Base-by-base conservation (phyloP, 2,888 invertebrate species). In the Mimumesa dahlbomi region DNA sequence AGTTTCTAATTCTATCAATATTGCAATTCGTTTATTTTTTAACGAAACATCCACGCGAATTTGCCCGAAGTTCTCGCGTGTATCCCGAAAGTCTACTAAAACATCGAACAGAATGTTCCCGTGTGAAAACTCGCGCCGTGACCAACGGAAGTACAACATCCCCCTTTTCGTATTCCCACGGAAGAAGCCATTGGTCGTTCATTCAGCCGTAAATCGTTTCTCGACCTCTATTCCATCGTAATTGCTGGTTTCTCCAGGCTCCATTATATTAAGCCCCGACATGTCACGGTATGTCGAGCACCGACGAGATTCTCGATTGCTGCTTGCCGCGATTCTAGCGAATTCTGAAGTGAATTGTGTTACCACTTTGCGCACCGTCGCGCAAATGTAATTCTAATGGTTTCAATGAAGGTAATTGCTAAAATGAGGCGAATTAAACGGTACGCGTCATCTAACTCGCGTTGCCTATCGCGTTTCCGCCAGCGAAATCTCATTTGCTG, bases 221-320 rank as follows among this genome's bases (percentile, higher is more conserved):
- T 61, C 69, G 64, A 61, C 72, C 75, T 69, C 72, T 54, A 73
- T 73, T 71, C 58, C 69, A 69, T 46, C 61, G 67, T 79, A 82
- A 82, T 82, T 82, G 77, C 77, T 70, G 66, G 75, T 71, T 75
- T 73, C 75, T 63, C 73, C 64, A 62, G 71, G 59, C 65, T 75
- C 73, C 76, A 82, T 79, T 78, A 76, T 76, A 71, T 75, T 73
- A 62, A 76, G 68, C 64, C 57, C 57, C 21, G 45, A 57, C 59
- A 71, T 56, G 75, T 75, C 75, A 75, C 66, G 61, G 70, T 70
- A 53, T 61, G 70, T 56, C 56, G 66, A 66, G 65, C 59, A 70
- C 50, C 66, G 68, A 36, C 66, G 71, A 67, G 62, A 70, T 70
- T 65, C 74, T 57, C 34, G 64, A 64, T 63, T 50, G 65, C 50